Evolutionary conservation across 2,797 vertebrate genomes (phyloP).

Genomic region (Catamblyrhynchus diadema): DNA sequence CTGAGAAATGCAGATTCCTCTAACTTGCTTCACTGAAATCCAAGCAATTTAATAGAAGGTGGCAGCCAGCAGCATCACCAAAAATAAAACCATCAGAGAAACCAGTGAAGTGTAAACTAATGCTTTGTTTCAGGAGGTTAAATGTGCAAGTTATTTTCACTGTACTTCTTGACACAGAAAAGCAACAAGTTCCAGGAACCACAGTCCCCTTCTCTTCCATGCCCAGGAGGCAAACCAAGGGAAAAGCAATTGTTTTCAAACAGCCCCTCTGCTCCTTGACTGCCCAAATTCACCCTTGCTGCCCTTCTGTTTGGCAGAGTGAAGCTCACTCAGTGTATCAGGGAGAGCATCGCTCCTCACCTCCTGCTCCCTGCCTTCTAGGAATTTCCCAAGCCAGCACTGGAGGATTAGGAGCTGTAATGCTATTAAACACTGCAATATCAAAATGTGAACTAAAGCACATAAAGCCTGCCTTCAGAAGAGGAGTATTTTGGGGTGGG

Average conservation of each 20-base stretch:
- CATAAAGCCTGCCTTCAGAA: neutral
- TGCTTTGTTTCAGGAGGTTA: neutral
- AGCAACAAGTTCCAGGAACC: neutral
- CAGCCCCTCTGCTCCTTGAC: neutral
- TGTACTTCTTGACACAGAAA: neutral
- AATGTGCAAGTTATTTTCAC: neutral
- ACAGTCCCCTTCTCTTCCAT: neutral
- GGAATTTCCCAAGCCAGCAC: slow-evolving; percentile 12
- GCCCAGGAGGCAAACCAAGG: neutral
- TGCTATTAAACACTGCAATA: slow-evolving; percentile 14
- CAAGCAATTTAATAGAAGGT: neutral
- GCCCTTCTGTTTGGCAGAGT: neutral
- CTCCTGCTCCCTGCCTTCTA: slow-evolving; percentile 24
- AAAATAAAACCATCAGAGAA: neutral
- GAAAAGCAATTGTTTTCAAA: neutral
- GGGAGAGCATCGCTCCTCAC: neutral
- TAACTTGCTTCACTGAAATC: neutral
- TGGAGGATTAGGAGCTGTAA: neutral
- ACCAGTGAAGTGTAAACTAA: neutral
- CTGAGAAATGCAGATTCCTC: neutral
- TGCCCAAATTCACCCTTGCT: neutral
- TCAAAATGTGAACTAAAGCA: neutral
- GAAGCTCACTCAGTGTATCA: neutral
- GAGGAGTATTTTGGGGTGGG: neutral
- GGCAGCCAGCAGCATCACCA: neutral